phyloP scores from a whole-genome alignment of 1,140 invertebrate species.

The Drosophila sucinea region DNA sequence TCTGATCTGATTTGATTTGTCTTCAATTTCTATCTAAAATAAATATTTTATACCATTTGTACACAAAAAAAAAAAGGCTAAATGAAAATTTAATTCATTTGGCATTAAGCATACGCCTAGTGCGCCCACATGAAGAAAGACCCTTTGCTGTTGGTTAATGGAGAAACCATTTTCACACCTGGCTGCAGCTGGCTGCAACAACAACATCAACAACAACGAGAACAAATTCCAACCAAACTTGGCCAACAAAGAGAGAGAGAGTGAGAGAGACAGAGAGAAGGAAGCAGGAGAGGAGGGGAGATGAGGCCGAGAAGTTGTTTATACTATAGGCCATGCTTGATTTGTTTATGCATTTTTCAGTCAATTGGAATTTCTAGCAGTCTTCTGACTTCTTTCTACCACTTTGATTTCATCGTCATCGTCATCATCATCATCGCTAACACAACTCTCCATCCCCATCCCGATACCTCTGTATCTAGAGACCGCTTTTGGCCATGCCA shows the following conservation, averaged over 20 bases:
- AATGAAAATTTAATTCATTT: conserved; percentile 7
- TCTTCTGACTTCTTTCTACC: conserved; percentile 26
- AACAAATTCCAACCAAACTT: conserved; percentile 26
- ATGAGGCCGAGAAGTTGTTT: conserved; percentile 10
- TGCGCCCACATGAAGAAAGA: conserved; percentile 27
- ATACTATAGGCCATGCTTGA: conserved; percentile 40
- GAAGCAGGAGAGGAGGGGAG: neutral
- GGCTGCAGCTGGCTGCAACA: conserved; percentile 29
- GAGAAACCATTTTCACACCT: conserved; percentile 71
- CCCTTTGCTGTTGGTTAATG: conserved; percentile 30
- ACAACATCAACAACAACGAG: neutral
- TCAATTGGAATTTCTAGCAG: conserved; percentile 67
- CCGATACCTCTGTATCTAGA: neutral
- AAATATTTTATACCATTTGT: conserved; percentile 9
- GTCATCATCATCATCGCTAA: neutral
- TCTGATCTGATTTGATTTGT: too few species aligned
- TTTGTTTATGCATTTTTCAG: conserved; percentile 78
- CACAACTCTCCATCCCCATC: neutral
- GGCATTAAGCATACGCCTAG: conserved; percentile 58
- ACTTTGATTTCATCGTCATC: conserved; percentile 34
- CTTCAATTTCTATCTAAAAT: neutral
- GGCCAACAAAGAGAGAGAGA: conserved; percentile 22
- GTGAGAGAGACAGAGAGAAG: neutral
- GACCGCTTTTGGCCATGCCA: conserved; percentile 65
- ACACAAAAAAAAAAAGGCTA: too few species aligned